phyloP scores from a whole-genome alignment of 2,888 invertebrate genomes.

The Cataglyphis cursor region DNA sequence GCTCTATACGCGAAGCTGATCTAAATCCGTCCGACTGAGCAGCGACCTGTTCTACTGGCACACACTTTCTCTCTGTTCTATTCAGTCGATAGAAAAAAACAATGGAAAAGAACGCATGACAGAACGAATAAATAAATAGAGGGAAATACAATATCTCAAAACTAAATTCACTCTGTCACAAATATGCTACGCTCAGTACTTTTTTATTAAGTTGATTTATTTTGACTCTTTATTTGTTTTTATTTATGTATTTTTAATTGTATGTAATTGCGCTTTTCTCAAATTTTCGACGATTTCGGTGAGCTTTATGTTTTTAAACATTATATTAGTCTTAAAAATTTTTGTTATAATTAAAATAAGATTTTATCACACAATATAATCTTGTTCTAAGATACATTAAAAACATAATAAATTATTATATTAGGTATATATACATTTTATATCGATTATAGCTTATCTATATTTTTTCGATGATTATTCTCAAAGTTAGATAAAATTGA shows the following conservation, averaged over 20 bases:
- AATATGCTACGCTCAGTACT: constrained; percentile 42
- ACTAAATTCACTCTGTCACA: constrained; percentile 66
- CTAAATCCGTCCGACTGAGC: constrained; percentile 65
- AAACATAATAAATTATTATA: neutral
- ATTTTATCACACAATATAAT: neutral
- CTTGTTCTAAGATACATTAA: neutral
- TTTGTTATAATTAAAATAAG: neutral
- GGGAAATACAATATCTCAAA: constrained; percentile 61
- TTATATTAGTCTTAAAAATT: no score
- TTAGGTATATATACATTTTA: neutral
- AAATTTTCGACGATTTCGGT: neutral
- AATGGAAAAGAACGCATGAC: constrained; percentile 60
- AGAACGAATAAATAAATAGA: constrained; percentile 65
- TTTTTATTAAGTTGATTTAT: constrained; percentile 66
- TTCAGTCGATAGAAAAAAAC: constrained; percentile 58
- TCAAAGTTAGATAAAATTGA: neutral
- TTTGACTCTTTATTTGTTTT: constrained; percentile 21
- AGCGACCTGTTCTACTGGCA: constrained; percentile 71
- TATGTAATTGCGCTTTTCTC: neutral
- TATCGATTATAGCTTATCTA: neutral
- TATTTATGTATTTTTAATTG: neutral
- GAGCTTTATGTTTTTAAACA: neutral
- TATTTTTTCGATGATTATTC: neutral
- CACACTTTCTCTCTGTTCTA: constrained; percentile 59
- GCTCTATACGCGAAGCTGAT: constrained; percentile 60